phyloP scores from a whole-genome alignment of 1,140 invertebrate species.

The Mesaphorura yosii region DNA sequence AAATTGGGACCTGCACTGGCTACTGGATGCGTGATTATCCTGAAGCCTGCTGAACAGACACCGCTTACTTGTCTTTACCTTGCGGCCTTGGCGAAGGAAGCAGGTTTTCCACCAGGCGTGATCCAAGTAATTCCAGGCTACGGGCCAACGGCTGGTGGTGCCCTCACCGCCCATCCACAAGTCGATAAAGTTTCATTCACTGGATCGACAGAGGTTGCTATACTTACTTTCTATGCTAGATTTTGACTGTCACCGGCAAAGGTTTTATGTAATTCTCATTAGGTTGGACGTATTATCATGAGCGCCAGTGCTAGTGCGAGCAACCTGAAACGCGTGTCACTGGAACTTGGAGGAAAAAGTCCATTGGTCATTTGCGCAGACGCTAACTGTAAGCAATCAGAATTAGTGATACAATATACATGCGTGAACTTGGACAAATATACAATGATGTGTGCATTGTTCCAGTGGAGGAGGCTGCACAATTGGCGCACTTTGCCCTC shows the following conservation, averaged over 20 bases:
- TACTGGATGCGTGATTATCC: slow-evolving; percentile 67
- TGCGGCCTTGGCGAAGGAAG: slow-evolving; percentile 66
- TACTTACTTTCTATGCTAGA: neutral
- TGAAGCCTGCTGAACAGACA: slow-evolving; percentile 73
- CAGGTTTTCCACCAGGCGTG: slow-evolving; percentile 79
- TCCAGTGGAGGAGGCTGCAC: slow-evolving; percentile 1
- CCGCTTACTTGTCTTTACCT: slow-evolving; percentile 73
- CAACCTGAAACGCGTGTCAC: slow-evolving; percentile 13
- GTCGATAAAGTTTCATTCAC: slow-evolving; percentile 81
- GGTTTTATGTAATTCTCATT: too few species aligned
- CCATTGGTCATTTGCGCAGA: slow-evolving; percentile 4
- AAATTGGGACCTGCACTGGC: slow-evolving; percentile 75
- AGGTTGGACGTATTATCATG: slow-evolving; percentile 66
- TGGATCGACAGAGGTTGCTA: slow-evolving; percentile 55
- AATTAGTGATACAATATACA: neutral
- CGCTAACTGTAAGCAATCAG: neutral
- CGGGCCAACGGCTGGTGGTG: slow-evolving; percentile 67
- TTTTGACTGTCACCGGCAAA: neutral
- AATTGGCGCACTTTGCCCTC: neutral
- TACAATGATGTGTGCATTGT: neutral
- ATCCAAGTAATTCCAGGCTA: slow-evolving; percentile 73
- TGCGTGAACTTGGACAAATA: neutral
- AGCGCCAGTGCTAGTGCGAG: slow-evolving; percentile 51
- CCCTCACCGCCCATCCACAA: slow-evolving; percentile 60
- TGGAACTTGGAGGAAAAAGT: slow-evolving; percentile 3